Evolutionary conservation across 2,888 invertebrate species (phyloP).

Genomic region (Anoplius nigerrimus): DNA sequence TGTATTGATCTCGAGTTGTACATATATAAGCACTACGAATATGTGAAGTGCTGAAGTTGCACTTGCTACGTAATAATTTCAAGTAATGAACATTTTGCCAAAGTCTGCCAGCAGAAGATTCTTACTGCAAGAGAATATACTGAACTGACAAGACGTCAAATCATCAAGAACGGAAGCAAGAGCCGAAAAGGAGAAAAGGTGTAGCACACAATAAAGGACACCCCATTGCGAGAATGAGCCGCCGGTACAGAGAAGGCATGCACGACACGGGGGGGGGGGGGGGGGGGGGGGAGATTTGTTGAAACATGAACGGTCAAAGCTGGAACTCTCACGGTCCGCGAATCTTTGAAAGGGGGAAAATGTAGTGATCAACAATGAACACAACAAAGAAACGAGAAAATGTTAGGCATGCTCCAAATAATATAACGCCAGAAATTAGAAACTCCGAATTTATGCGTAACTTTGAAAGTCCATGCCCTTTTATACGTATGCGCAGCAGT

Average conservation of each 20-base stretch:
- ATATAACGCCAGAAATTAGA: too few species aligned
- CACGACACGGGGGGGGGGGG: conserved; percentile 7
- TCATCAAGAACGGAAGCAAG: neutral
- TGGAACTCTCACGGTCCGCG: neutral
- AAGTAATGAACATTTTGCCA: too few species aligned
- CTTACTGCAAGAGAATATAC: too few species aligned
- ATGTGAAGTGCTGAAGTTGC: too few species aligned
- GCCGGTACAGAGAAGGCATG: neutral
- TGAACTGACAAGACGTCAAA: neutral
- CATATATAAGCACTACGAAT: too few species aligned
- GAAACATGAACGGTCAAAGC: conserved; percentile 9
- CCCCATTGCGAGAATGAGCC: neutral
- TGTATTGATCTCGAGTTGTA: too few species aligned
- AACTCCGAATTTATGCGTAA: neutral
- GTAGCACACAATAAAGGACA: neutral
- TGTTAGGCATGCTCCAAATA: neutral
- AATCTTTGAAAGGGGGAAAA: neutral
- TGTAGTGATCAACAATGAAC: conserved; percentile 1
- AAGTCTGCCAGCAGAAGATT: too few species aligned
- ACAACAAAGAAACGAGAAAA: neutral
- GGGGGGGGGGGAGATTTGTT: neutral
- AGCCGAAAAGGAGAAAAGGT: neutral
- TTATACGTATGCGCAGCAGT: neutral
- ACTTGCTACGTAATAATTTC: too few species aligned
- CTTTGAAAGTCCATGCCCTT: neutral